phyloP scores from a whole-genome alignment of 2,888 invertebrate species.

The Macroteleia sp. region DNA sequence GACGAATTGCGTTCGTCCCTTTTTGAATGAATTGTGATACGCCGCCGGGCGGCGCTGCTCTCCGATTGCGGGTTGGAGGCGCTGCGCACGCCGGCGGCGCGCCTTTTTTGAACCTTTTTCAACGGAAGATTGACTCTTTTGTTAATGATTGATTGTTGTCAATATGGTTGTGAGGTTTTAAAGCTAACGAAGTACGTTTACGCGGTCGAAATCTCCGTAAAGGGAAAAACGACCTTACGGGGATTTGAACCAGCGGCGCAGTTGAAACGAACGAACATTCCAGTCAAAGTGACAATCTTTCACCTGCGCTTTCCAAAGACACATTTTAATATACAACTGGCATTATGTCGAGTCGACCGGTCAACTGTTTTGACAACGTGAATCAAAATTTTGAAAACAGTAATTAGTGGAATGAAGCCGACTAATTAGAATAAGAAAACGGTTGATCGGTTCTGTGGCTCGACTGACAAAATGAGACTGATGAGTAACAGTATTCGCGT shows the following conservation, averaged over 20 bases:
- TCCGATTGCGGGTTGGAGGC: slow-evolving; percentile 73
- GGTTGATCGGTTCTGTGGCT: slow-evolving; percentile 41
- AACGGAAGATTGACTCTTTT: slow-evolving; percentile 75
- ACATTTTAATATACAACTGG: slow-evolving; percentile 79
- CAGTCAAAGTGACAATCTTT: slow-evolving; percentile 55
- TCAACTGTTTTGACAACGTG: slow-evolving; percentile 2
- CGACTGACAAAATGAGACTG: slow-evolving; percentile 80
- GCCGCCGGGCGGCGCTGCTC: slow-evolving; percentile 71
- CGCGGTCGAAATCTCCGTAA: slow-evolving; percentile 27
- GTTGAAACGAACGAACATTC: slow-evolving; percentile 58
- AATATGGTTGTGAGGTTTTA: slow-evolving; percentile 83
- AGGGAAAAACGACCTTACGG: slow-evolving; percentile 6
- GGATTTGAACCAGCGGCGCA: slow-evolving; percentile 50
- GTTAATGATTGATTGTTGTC: slow-evolving; percentile 82
- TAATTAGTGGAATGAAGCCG: background rate
- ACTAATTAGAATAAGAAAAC: slow-evolving; percentile 7
- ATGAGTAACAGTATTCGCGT: slow-evolving; percentile 82
- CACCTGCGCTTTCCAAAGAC: slow-evolving; percentile 71
- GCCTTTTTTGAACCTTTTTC: slow-evolving; percentile 77
- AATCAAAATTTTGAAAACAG: background rate
- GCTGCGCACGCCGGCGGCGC: slow-evolving; percentile 61
- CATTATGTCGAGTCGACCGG: slow-evolving; percentile 71
- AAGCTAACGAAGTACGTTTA: slow-evolving; percentile 74
- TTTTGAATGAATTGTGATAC: slow-evolving; percentile 80
- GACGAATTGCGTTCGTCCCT: slow-evolving; percentile 69